Evolutionary conservation across 1,140 invertebrate genomes (phyloP).

Genomic region (Bombus sylvicola): DNA sequence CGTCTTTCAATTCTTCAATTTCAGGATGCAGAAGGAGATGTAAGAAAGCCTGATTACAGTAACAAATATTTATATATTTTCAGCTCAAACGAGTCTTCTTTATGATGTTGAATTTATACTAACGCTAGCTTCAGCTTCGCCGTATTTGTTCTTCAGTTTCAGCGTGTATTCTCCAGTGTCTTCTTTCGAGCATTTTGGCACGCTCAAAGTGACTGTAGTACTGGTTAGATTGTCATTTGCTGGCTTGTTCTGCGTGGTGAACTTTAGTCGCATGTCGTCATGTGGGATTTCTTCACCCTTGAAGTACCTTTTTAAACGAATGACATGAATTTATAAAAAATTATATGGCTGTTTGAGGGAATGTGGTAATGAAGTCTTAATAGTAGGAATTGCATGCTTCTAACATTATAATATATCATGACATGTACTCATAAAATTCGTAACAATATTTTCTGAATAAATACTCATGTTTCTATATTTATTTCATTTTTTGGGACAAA

Average conservation of each 20-base stretch:
- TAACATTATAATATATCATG: no score
- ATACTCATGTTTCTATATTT: no score
- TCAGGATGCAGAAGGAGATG: conserved; percentile 90
- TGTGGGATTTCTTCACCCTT: conserved; percentile 81
- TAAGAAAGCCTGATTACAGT: conserved; percentile 84
- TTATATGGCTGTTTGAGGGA: no score
- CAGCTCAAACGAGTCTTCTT: background rate
- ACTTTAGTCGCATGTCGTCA: conserved; percentile 80
- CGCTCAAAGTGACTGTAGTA: conserved; percentile 87
- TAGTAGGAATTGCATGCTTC: no score
- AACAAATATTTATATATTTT: background rate
- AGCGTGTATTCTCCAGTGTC: conserved; percentile 93
- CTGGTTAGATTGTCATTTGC: conserved; percentile 89
- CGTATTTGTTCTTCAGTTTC: conserved; percentile 90
- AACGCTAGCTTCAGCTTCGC: conserved; percentile 86
- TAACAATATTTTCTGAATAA: no score
- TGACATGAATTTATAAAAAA: background rate
- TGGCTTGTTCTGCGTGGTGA: conserved; percentile 85
- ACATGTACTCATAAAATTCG: no score
- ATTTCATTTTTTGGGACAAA: no score
- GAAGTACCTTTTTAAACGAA: conserved; percentile 75
- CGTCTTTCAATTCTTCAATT: conserved; percentile 88
- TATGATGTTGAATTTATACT: conserved; percentile 50
- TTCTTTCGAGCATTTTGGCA: conserved; percentile 86
- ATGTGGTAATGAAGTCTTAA: no score